Evolutionary conservation across 1,140 invertebrate genomes (phyloP).

Genomic region (Manduca sexta): DNA sequence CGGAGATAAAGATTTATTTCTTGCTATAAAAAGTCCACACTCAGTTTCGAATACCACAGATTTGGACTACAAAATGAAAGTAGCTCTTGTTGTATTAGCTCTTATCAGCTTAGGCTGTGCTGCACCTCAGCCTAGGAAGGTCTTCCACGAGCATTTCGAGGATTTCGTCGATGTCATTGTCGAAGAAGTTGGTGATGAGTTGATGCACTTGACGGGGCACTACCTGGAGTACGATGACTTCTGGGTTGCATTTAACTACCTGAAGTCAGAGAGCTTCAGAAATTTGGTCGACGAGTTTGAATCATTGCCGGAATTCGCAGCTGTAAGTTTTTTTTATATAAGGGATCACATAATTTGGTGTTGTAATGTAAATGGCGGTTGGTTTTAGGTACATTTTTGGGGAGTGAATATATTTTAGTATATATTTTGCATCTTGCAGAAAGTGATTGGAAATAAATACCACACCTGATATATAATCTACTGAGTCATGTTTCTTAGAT

Average conservation of each 20-base stretch:
- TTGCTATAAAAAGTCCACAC: constrained; percentile 1
- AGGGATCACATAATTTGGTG: too few species aligned
- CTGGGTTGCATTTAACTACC: constrained; percentile 27
- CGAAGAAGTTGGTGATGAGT: constrained; percentile 29
- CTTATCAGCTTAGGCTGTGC: constrained; percentile 29
- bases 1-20: background rate
- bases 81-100: constrained; percentile 30
- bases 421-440: too few species aligned
- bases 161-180: constrained; percentile 47
- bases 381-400: too few species aligned
- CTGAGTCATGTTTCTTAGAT: too few species aligned
- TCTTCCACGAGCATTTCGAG: constrained; percentile 54
- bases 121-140: constrained; percentile 48
- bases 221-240: constrained; percentile 55
- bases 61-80: constrained; percentile 1
- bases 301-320: constrained; percentile 51
- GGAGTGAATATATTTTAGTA: too few species aligned
- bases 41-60: background rate
- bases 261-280: constrained; percentile 38
- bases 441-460: too few species aligned
- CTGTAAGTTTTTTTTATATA: constrained; percentile 41
- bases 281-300: constrained; percentile 56
- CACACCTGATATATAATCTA: too few species aligned
- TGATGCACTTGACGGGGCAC: constrained; percentile 25
- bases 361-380: too few species aligned